Conservation (phyloP, 2,797 vertebrate genomes). For the Aselliscus stoliczkanus region DNA sequence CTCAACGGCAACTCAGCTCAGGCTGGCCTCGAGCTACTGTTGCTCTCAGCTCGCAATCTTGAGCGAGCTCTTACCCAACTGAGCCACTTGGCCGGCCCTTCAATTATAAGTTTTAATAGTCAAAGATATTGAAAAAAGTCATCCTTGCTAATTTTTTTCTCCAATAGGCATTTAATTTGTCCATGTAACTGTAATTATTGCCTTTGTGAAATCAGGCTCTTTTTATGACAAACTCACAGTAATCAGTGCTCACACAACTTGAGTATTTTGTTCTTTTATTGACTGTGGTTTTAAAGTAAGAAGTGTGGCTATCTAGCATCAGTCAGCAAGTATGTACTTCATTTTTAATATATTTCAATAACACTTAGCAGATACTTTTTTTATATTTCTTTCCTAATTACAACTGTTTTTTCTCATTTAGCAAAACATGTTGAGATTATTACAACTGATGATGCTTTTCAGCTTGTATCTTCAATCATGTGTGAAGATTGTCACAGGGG, state of each 20-base stretch:
- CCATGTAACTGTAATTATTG: neutral
- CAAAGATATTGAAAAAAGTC: neutral
- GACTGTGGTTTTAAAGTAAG: neutral
- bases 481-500: slow-evolving; percentile 68
- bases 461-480: slow-evolving; percentile 70
- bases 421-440: slow-evolving; percentile 74
- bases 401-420: slow-evolving; percentile 37
- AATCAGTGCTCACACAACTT: neutral
- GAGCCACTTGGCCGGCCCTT: too few relatives aligned
- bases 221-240: neutral
- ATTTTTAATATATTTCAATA: slow-evolving; percentile 58
- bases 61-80: too few relatives aligned
- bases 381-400: slow-evolving; percentile 50
- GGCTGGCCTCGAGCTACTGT: too few relatives aligned
- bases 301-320: neutral
- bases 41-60: too few relatives aligned
- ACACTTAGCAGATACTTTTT: slow-evolving; percentile 46
- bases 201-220: neutral
- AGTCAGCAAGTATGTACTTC: slow-evolving; percentile 40
- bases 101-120: neutral
- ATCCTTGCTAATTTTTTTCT: neutral
- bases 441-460: slow-evolving; percentile 74
- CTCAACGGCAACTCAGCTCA: too few relatives aligned
- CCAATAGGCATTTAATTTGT: neutral
- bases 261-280: slow-evolving; percentile 47